Base-by-base conservation (phyloP, 2,888 invertebrate species). In the Trissoscelio sp. region DNA sequence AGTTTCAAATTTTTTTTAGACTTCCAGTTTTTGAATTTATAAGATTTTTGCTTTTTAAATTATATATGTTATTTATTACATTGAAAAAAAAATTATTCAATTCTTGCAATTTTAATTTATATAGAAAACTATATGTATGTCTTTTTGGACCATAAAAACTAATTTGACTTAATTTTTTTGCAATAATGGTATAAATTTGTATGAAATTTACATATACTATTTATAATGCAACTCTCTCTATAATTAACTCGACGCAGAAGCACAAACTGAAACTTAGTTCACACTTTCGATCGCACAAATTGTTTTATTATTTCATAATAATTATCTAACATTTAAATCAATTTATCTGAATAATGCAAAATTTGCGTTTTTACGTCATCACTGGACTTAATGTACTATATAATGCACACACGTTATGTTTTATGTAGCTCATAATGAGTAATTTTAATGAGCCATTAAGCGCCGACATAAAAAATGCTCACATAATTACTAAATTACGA, bases 361-460 rank as follows among this genome's bases (percentile, higher is more conserved):
- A 39, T 69, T 39, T 22, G 20, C 55, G n/a, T 60, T 73, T 79
- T 73, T 73, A 66, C 37, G 16, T 58, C 48, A 66, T 48, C 64
- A n/a, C 1, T 58, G 48, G 18, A 34, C 58, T 79, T 70, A 70
- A 79, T 72, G 66, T 57, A 79, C 48, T 79, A 79, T 53, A 67
- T 67, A 67, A 58, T 79, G 67, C 53, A 18, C 60, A 62, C 66
- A 46, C 48, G 70, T 79, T 70, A 64, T 48, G 72, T 72, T 70
- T 72, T 72, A 79, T 44, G 70, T 55, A 46, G 67, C 79, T 74
- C 69, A 18, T 79, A 79, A 79, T 74, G 67, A 79, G 62, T 74
- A 73, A 69, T 69, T 79, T 79, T 79, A 79, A 79, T 74, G 79
- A 69, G 55, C 53, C 79, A 74, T 74, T 79, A 79, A 79, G 42